Base-by-base conservation (phyloP, 2,113 vertebrate species). In the Thermophis baileyi region DNA sequence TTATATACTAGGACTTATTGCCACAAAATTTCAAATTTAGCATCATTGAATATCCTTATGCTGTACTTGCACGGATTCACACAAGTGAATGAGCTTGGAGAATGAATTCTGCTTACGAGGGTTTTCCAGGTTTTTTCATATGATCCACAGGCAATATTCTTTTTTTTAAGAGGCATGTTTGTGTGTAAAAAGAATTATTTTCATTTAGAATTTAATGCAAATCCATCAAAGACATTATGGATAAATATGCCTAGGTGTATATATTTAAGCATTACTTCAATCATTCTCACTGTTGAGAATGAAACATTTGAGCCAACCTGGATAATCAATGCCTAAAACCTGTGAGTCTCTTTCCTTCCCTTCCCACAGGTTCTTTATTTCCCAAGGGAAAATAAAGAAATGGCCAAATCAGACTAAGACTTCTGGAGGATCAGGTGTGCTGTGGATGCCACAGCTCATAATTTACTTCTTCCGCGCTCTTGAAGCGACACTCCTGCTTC, bases 71-170 rank as follows among this genome's bases (percentile, higher is more conserved):
- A 47, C 0, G 12, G 85, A 30, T 49, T 27, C 46, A 11, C 60
- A 50, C 90, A 54, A 40, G 5, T 20, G 47, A 7, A 5, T 24
- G 8, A 89, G 50, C 90, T 47, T 0, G 0, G 2, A 1, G 0
- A 2, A 18, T n/a, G 55, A 60, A 95, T 47, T 88, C 49, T 88
- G 87, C 87, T 81, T 88, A 53, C 6, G 9, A 22, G 30, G 14
- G 49, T 30, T 6, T 89, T 55, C 44, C 35, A 57, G 22, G n/a
- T 24, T 54, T 54, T n/a, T 44, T 89, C 55, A 57, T 53, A 51
- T 16, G 4, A 35, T 35, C 49, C 30, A 88, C 49, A 88, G 16
- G 27, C 86, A 87, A 18, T 18, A 27, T 60, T 60, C 57, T 60
- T 60, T 16, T 50, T n/a, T 27, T 87, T 47, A 49, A 88, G 30